Conservation (phyloP, 1,140 invertebrate genomes). For the Plutomurus gul region DNA sequence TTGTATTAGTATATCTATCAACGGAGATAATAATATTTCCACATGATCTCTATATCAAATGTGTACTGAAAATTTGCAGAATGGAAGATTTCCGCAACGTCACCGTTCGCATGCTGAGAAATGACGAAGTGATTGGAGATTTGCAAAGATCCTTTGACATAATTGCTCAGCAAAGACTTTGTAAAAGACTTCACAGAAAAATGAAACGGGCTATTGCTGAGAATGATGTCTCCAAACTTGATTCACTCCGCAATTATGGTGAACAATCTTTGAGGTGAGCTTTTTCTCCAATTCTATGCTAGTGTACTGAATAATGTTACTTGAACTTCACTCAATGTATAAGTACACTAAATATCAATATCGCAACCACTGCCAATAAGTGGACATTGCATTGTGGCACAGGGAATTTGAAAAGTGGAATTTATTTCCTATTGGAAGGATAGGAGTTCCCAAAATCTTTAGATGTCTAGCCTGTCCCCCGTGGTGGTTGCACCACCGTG, state of each 20-base stretch:
- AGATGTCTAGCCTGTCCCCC: too few relatives aligned
- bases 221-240: neutral
- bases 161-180: constrained; percentile 50
- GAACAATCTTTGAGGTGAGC: neutral
- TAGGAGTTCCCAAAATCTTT: too few relatives aligned
- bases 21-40: too few relatives aligned
- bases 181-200: constrained; percentile 52
- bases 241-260: neutral
- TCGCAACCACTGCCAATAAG: too few relatives aligned
- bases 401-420: too few relatives aligned
- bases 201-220: neutral
- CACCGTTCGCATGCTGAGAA: constrained; percentile 46
- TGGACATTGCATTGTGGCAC: too few relatives aligned
- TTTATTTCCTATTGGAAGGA: too few relatives aligned
- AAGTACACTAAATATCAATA: too few relatives aligned
- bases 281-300: neutral
- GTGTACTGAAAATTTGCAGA: neutral
- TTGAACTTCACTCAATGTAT: too few relatives aligned
- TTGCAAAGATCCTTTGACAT: constrained; percentile 49
- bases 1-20: too few relatives aligned
- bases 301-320: too few relatives aligned
- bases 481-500: too few relatives aligned
- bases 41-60: neutral
- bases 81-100: constrained; percentile 50
- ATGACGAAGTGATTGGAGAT: constrained; percentile 47